Evolutionary conservation across 1,140 invertebrate species (phyloP).

Genomic region (Calliphora vicina): DNA sequence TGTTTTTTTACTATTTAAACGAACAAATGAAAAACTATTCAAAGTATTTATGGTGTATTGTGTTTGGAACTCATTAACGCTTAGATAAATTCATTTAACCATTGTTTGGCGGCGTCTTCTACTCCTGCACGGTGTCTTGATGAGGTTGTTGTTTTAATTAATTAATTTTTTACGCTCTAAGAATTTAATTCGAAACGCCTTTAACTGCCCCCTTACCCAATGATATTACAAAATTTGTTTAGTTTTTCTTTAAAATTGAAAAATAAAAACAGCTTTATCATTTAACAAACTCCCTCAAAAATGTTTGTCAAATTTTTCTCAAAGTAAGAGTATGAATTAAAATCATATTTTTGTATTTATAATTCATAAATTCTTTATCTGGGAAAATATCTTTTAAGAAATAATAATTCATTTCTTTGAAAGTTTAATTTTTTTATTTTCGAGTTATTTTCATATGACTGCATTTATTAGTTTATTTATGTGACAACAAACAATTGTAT

Average conservation of each 20-base stretch:
- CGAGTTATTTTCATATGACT: neutral
- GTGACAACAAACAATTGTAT: neutral
- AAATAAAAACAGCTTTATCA: neutral
- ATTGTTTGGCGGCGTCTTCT: conserved; percentile 25
- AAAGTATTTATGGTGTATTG: neutral
- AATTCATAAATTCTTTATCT: neutral
- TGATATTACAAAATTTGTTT: neutral
- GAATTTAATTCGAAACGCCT: conserved; percentile 30
- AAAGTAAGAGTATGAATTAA: neutral
- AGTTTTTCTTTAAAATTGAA: neutral
- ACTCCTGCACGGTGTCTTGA: neutral
- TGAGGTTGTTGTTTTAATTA: conserved; percentile 33
- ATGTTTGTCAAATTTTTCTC: neutral
- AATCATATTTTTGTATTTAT: neutral
- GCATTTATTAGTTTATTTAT: neutral
- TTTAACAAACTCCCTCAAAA: neutral
- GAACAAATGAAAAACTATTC: neutral
- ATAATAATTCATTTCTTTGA: neutral
- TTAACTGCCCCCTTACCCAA: neutral
- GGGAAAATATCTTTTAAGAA: neutral
- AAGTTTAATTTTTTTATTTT: neutral
- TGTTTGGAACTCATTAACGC: conserved; percentile 24
- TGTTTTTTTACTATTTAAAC: neutral
- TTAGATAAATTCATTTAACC: conserved; percentile 27
- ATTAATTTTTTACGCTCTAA: conserved; percentile 31